A percentile compares a stretch with the other conserved stretches of the same genome.
Evolutionary conservation across 2,888 invertebrate genomes (phyloP).

Genomic region (Argynnis bischoffii): DNA sequence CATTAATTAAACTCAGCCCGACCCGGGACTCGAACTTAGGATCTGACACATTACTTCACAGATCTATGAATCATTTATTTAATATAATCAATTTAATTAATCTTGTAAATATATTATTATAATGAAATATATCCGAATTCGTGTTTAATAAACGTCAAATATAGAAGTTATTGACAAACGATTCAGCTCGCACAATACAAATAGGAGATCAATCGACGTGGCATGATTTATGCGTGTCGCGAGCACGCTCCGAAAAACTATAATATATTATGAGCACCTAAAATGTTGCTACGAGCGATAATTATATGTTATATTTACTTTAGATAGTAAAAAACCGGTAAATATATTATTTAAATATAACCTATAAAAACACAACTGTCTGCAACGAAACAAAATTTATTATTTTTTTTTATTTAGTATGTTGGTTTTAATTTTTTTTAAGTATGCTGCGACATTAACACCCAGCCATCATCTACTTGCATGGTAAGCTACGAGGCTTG

Average conservation of each 20-base stretch:
- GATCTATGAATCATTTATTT: too few species aligned
- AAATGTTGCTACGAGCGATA: slow-evolving; percentile 18
- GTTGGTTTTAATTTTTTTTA: too few species aligned
- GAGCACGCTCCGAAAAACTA: slow-evolving; percentile 26
- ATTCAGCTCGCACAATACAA: slow-evolving; percentile 23
- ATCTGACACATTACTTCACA: too few species aligned
- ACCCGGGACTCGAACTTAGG: too few species aligned
- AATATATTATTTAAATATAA: too few species aligned
- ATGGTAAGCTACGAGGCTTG: too few species aligned
- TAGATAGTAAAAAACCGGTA: neutral
- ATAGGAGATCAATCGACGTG: slow-evolving; percentile 28
- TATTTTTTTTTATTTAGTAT: too few species aligned
- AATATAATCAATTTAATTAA: neutral
- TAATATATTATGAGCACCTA: slow-evolving; percentile 7
- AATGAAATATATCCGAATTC: slow-evolving; percentile 1
- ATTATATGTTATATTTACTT: neutral
- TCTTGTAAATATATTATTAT: slow-evolving; percentile 1
- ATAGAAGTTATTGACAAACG: slow-evolving; percentile 19
- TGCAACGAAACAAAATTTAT: too few species aligned
- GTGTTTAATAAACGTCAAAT: slow-evolving; percentile 8
- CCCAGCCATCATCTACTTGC: too few species aligned
- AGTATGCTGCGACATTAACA: too few species aligned
- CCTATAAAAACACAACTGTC: too few species aligned
- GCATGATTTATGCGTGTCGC: slow-evolving; percentile 31
- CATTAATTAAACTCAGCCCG: too few species aligned